Conservation (phyloP, 2,797 vertebrate species). For the Rhodeus uyekii region DNA sequence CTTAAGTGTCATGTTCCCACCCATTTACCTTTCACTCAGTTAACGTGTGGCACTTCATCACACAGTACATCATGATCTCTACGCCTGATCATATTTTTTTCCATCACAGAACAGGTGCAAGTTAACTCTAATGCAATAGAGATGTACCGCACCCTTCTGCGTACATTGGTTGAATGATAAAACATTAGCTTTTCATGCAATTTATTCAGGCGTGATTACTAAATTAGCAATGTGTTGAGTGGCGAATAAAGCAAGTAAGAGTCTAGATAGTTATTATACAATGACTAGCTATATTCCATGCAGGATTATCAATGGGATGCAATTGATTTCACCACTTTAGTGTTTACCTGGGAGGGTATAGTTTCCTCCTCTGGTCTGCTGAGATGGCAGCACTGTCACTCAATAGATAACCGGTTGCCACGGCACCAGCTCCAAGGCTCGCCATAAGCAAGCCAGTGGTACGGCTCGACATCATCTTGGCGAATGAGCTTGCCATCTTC, state of each 20-base stretch:
- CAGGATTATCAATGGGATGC: not conserved
- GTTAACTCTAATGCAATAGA: constrained; percentile 6
- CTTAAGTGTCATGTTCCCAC: constrained; percentile 44
- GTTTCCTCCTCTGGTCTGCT: constrained; percentile 73
- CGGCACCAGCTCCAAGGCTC: constrained; percentile 78
- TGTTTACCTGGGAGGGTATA: constrained; percentile 86
- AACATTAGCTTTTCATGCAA: not conserved
- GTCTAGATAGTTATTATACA: not conserved
- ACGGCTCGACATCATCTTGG: constrained; percentile 81
- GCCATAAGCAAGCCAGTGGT: constrained; percentile 80
- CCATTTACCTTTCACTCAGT: constrained; percentile 47
- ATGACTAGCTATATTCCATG: not conserved
- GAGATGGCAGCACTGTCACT: constrained; percentile 71
- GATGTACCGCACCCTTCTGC: not conserved
- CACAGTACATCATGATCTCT: constrained; percentile 30
- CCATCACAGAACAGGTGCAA: constrained; percentile 22
- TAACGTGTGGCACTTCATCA: constrained; percentile 23
- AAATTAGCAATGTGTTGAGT: not conserved
- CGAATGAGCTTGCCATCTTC: constrained; percentile 85
- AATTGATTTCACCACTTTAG: not conserved
- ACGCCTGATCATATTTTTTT: constrained; percentile 17
- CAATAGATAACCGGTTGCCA: constrained; percentile 80
- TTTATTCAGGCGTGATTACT: not conserved
- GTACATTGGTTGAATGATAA: not conserved
- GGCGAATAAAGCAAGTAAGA: not conserved